A percentile compares a stretch with the other conserved stretches of the same genome.
phyloP scores from a whole-genome alignment of 2,113 vertebrate species.

The Cricetomys ansorgei region DNA sequence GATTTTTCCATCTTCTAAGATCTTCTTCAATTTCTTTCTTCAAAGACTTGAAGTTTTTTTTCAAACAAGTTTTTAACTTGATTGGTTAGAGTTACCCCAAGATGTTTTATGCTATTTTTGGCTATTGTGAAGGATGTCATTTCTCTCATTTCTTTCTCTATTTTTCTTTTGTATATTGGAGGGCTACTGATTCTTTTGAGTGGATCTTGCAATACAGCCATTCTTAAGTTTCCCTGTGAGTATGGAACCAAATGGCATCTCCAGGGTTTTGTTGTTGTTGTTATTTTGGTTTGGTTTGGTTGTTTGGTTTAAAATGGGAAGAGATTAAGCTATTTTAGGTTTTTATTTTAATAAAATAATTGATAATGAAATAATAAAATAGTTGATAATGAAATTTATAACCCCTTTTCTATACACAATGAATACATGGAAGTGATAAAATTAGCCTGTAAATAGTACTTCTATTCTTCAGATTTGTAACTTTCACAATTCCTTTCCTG shows the following conservation, averaged over 20 bases:
- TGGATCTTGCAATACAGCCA: too few species aligned
- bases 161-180: too few species aligned
- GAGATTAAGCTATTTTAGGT: constrained; percentile 18
- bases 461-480: constrained; percentile 28
- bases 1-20: too few species aligned
- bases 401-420: not conserved
- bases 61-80: too few species aligned
- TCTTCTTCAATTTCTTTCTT: too few species aligned
- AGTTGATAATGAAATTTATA: constrained; percentile 24
- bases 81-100: too few species aligned
- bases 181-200: too few species aligned
- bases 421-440: constrained; percentile 29
- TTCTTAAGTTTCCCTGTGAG: not conserved
- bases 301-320: not conserved
- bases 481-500: constrained; percentile 1
- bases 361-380: too few species aligned
- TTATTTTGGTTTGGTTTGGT: not conserved
- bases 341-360: constrained; percentile 60
- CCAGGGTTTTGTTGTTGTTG: not conserved
- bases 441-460: not conserved
- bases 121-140: too few species aligned
- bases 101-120: too few species aligned
- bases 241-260: not conserved
- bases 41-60: too few species aligned
- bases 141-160: too few species aligned